Base-by-base conservation (phyloP, 2,797 vertebrate genomes). In the Pelodytes ibericus region DNA sequence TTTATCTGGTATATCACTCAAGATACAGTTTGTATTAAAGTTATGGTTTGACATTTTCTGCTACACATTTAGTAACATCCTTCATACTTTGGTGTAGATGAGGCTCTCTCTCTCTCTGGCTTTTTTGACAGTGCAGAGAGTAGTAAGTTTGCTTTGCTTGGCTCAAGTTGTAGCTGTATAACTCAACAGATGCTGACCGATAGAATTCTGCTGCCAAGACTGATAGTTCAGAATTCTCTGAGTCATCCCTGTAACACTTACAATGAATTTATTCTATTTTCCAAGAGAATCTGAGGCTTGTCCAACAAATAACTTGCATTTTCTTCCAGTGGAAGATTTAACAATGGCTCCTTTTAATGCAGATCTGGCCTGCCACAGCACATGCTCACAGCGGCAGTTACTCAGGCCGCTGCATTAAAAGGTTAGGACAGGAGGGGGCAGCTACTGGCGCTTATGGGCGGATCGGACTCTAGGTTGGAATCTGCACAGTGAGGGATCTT, bases 261-360 rank as follows among this genome's bases (percentile, higher is more conserved):
- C 13, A 44, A 44, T 44, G 1, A 44, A 44, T 15, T 44, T 44
- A 3, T 44, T 44, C 18, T 44, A 44, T 36, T 36, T 36, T 36
- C 33, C 11, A 20, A 26, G 22, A 1, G 20, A 18, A 18, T 33
- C 13, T 59, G 7, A 53, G 49, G 11, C 16, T 15, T 26, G 22
- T 10, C 20, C 22, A 39, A 3, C 8, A 27, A 72, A 72, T 36
- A 63, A 53, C 60, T 62, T 26, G 3, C 39, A 62, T 62, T 27
- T 49, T 2, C 29, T 30, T 51, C 39, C 24, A 10, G 6, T 4
- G 31, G 25, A 16, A 62, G 44, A 25, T 13, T 3, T 8, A 62
- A 51, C 59, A 72, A 72, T 49, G 16, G 26, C 16, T 44, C n/a
- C n/a, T 31, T 71, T 22, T 20, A 36, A 16, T 49, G 26, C 56